phyloP scores from a whole-genome alignment of 2,797 vertebrate genomes.

The Toxotes lorentzi region DNA sequence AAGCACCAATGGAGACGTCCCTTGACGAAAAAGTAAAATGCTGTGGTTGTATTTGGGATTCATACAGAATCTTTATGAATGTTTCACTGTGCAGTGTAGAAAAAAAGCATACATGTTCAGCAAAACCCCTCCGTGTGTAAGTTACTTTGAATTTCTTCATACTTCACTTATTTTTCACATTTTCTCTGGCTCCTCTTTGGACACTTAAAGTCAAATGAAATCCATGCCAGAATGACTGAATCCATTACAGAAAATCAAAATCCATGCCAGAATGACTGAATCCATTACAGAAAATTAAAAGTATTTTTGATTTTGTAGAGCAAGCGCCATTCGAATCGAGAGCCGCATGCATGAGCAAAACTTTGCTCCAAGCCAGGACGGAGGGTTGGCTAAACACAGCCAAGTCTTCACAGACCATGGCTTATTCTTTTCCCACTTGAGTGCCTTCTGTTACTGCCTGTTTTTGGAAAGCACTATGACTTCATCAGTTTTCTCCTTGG shows the following conservation, averaged over 20 bases:
- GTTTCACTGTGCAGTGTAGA: background rate
- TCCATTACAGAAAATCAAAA: conserved; percentile 2
- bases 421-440: conserved; percentile 52
- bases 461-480: conserved; percentile 33
- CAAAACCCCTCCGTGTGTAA: background rate
- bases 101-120: background rate
- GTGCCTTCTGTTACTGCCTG: conserved; percentile 50
- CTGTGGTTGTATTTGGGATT: background rate
- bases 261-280: conserved; percentile 11
- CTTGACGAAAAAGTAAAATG: background rate
- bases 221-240: conserved; percentile 2
- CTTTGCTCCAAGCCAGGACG: conserved; percentile 48
- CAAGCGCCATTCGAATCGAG: conserved; percentile 32
- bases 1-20: conserved; percentile 3
- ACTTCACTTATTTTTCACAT: background rate
- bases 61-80: background rate
- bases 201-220: conserved; percentile 7
- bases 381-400: conserved; percentile 47
- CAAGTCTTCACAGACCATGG: conserved; percentile 60
- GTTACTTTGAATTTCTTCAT: background rate
- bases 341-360: conserved; percentile 37
- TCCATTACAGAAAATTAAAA: conserved; percentile 24
- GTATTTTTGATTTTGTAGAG: background rate
- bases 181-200: background rate
- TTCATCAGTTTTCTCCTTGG: conserved; percentile 43